phyloP scores from a whole-genome alignment of 2,113 vertebrate species.

The Polyodon spathula region DNA sequence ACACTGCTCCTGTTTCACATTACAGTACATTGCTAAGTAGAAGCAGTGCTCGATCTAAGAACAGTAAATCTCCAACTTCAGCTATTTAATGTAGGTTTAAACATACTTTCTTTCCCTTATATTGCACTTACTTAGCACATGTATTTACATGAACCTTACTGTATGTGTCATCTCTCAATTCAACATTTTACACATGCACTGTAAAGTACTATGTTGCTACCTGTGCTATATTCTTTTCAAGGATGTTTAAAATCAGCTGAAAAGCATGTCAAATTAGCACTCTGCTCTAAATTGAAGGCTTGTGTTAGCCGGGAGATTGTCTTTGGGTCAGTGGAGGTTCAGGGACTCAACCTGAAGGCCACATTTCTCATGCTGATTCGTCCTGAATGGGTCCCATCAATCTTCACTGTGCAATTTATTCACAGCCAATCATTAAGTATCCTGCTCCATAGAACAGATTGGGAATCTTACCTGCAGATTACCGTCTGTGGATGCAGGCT shows the following conservation, averaged over 20 bases:
- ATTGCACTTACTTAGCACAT: too few relatives aligned
- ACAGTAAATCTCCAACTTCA: too few relatives aligned
- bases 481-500: neutral
- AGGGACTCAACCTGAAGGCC: constrained; percentile 13
- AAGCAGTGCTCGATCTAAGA: too few relatives aligned
- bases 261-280: neutral
- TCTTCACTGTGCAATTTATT: neutral
- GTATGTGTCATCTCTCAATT: too few relatives aligned
- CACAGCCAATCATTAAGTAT: neutral
- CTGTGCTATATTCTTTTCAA: neutral
- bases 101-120: too few relatives aligned
- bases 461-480: neutral
- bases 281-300: neutral
- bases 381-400: neutral
- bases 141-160: too few relatives aligned
- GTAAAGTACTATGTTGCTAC: neutral
- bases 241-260: constrained; percentile 1
- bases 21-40: too few relatives aligned
- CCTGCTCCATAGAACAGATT: too few relatives aligned
- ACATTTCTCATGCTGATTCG: constrained; percentile 16
- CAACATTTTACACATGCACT: neutral
- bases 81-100: too few relatives aligned
- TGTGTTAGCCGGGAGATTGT: neutral
- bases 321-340: constrained; percentile 12
- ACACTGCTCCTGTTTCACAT: too few relatives aligned